Conservation (phyloP, 2,888 invertebrate species). For the Zhuqinia jingwanae region DNA sequence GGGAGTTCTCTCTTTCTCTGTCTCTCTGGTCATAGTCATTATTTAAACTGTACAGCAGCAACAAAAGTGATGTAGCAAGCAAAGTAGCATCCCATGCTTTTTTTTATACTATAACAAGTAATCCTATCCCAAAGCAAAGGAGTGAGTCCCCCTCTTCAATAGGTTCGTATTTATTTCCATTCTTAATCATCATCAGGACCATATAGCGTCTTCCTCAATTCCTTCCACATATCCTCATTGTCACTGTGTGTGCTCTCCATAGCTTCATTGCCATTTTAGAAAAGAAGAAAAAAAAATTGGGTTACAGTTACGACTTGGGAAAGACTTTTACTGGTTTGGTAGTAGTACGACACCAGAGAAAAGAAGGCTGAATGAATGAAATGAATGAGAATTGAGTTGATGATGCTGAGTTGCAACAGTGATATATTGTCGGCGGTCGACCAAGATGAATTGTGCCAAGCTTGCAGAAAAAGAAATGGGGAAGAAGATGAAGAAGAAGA, state of each 20-base stretch:
- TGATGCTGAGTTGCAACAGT: conserved; percentile 42
- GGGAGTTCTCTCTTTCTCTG: background rate
- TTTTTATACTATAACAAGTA: background rate
- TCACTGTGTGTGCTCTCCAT: background rate
- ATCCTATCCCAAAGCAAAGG: conserved; percentile 19
- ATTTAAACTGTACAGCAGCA: background rate
- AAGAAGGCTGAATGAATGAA: conserved; percentile 34
- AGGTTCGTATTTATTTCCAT: conserved; percentile 45
- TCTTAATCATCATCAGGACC: conserved; percentile 46
- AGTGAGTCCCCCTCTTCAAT: background rate
- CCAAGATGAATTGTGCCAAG: conserved; percentile 53
- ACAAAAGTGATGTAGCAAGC: no score
- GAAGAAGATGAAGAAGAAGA: conserved; percentile 7
- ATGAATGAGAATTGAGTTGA: conserved; percentile 51
- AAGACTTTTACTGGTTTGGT: background rate
- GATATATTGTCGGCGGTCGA: conserved; percentile 50
- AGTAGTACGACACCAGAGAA: background rate
- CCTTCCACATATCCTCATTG: conserved; percentile 13
- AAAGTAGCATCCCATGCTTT: background rate
- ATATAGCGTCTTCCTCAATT: background rate
- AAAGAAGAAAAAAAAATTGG: conserved; percentile 33
- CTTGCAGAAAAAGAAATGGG: conserved; percentile 29
- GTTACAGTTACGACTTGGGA: conserved; percentile 21
- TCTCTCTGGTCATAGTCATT: conserved; percentile 3
- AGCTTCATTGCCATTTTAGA: conserved; percentile 20